phyloP scores from a whole-genome alignment of 2,797 vertebrate genomes.

The Tadarida brasiliensis region DNA sequence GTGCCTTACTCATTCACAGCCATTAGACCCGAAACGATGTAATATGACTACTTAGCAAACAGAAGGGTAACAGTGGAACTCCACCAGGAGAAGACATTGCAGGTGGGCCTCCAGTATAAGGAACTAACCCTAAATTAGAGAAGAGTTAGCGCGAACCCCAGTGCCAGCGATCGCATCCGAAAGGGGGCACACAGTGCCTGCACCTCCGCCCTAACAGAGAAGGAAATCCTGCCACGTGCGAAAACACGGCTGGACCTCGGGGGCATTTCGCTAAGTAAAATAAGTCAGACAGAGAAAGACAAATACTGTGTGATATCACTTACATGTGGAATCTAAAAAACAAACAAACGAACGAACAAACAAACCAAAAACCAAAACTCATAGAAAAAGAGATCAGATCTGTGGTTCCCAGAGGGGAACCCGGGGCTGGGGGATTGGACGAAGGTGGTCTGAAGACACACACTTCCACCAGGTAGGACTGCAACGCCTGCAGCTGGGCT shows the following conservation, averaged over 20 bases:
- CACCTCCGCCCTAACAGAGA: neutral
- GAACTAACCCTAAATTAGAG: neutral
- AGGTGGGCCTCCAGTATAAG: neutral
- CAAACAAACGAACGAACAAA: neutral
- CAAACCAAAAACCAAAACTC: neutral
- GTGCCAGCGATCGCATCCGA: neutral
- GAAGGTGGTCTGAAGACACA: neutral
- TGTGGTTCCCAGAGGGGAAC: neutral
- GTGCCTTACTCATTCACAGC: neutral
- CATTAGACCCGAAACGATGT: neutral
- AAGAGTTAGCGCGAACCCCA: neutral
- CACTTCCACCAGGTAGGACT: neutral
- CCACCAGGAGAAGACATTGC: neutral
- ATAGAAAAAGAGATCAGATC: neutral
- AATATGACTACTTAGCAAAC: neutral
- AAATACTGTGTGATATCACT: neutral
- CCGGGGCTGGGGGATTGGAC: fast-evolving
- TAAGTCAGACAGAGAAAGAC: neutral
- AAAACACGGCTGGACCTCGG: neutral
- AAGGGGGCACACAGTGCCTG: neutral
- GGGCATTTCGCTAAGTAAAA: neutral
- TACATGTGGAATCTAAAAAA: neutral
- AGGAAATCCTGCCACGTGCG: neutral
- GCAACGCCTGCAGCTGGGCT: neutral
- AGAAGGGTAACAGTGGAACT: neutral